Conservation (phyloP, 2,888 invertebrate genomes). For the Blastobasis lacticolella region DNA sequence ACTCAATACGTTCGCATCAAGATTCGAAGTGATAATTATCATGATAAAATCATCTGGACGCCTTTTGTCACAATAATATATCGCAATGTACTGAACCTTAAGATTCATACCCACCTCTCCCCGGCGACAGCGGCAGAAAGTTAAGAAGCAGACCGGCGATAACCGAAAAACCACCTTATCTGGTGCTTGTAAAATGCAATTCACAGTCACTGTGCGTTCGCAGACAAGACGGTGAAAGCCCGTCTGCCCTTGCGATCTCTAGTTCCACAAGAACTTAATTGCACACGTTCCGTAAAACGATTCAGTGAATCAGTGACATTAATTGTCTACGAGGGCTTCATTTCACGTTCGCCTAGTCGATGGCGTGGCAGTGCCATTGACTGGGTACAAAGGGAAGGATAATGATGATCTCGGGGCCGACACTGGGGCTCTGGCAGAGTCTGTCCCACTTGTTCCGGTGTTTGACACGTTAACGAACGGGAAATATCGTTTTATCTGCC, state of each 20-base stretch:
- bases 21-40: no score
- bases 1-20: no score
- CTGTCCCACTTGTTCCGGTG: no score
- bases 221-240: slow-evolving; percentile 61
- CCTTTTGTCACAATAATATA: slow-evolving; percentile 19
- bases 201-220: slow-evolving; percentile 25
- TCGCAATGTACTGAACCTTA: slow-evolving; percentile 30
- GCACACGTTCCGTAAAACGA: slow-evolving; percentile 50
- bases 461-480: no score
- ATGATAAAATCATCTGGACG: neutral
- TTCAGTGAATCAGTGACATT: slow-evolving; percentile 45
- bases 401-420: no score
- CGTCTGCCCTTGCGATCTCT: slow-evolving; percentile 64
- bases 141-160: slow-evolving; percentile 32
- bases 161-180: slow-evolving; percentile 43
- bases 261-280: slow-evolving; percentile 57
- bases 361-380: no score
- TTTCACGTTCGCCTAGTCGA: slow-evolving; percentile 20
- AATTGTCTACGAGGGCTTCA: slow-evolving; percentile 28
- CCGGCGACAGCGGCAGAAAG: slow-evolving; percentile 45
- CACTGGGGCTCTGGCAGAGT: no score
- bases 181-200: slow-evolving; percentile 29
- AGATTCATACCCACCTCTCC: slow-evolving; percentile 52
- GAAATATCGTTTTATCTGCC: no score
- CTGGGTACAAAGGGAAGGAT: no score